Evolutionary conservation across 2,888 invertebrate species (phyloP).

Genomic region (Melikaiella ostensackeni): DNA sequence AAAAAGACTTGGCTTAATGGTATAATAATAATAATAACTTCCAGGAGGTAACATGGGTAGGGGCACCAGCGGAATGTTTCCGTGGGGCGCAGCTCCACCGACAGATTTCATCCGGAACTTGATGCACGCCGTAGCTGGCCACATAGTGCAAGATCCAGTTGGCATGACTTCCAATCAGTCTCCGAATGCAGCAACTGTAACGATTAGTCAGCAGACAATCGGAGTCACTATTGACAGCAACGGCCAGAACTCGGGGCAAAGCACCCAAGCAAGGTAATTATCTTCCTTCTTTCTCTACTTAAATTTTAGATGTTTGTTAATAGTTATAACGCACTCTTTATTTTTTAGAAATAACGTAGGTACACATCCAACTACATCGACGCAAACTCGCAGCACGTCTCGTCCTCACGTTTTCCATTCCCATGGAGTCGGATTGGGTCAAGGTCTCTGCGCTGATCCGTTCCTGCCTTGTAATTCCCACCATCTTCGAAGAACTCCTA

Average conservation of each 20-base stretch:
- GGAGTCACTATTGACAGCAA: constrained; percentile 61
- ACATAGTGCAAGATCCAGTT: constrained; percentile 71
- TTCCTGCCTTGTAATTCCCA: constrained; percentile 87
- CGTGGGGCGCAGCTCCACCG: constrained; percentile 77
- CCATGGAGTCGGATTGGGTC: constrained; percentile 78
- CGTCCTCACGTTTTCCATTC: constrained; percentile 83
- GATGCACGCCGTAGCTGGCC: constrained; percentile 79
- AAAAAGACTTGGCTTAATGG: too few relatives aligned
- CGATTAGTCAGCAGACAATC: constrained; percentile 61
- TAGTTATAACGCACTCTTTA: neutral
- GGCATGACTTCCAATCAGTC: constrained; percentile 53
- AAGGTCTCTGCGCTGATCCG: constrained; percentile 79
- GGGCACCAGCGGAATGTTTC: constrained; percentile 67
- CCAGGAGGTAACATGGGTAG: constrained; percentile 54
- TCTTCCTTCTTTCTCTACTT: neutral
- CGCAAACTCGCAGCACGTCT: constrained; percentile 84
- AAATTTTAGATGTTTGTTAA: neutral
- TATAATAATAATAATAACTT: neutral
- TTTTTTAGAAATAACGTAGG: constrained; percentile 80
- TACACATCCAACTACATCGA: constrained; percentile 85
- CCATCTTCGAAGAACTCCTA: constrained; percentile 79
- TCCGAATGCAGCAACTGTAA: constrained; percentile 55
- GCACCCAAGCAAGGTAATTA: constrained; percentile 72
- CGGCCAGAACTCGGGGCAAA: constrained; percentile 69
- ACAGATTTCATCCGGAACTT: constrained; percentile 80